Evolutionary conservation across 2,113 vertebrate species (phyloP).

Genomic region (Lipophrys pholis): DNA sequence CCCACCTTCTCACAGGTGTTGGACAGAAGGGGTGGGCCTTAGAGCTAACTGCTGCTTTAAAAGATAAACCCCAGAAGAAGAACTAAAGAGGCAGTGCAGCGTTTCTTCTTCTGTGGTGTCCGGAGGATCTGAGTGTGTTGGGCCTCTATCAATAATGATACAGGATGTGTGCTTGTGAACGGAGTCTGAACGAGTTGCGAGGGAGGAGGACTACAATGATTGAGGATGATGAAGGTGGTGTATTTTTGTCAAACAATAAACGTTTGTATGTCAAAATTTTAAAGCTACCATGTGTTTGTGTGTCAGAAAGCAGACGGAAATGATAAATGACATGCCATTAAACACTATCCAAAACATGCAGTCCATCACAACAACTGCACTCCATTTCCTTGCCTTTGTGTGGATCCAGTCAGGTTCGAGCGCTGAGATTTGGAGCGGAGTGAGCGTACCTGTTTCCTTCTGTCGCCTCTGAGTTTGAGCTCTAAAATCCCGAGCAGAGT

Average conservation of each 20-base stretch:
- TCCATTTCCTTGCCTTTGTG: too few relatives aligned
- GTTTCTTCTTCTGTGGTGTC: too few relatives aligned
- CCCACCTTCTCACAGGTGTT: constrained; percentile 12
- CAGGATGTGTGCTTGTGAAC: too few relatives aligned
- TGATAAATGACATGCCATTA: too few relatives aligned
- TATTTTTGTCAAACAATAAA: constrained; percentile 74
- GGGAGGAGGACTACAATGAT: background rate
- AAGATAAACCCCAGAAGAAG: too few relatives aligned
- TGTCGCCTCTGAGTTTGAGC: background rate
- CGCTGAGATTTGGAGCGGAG: background rate
- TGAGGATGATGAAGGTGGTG: constrained; percentile 24
- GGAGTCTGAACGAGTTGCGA: too few relatives aligned
- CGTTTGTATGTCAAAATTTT: constrained; percentile 67
- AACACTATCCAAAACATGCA: too few relatives aligned
- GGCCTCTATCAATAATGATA: too few relatives aligned
- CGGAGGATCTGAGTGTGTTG: too few relatives aligned
- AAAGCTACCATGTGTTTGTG: constrained; percentile 22
- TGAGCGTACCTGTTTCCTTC: background rate
- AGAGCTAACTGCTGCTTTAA: constrained; percentile 32
- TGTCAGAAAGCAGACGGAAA: too few relatives aligned
- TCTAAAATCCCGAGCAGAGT: constrained; percentile 20
- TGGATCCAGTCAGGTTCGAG: background rate
- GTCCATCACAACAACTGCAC: too few relatives aligned
- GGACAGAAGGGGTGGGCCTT: constrained; percentile 16
- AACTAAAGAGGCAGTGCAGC: too few relatives aligned